These are phyloP conservation scores for Nymphalis polychloros DNA, from an alignment of 2,888 invertebrate species.

Conservation along the genomic window DNA sequence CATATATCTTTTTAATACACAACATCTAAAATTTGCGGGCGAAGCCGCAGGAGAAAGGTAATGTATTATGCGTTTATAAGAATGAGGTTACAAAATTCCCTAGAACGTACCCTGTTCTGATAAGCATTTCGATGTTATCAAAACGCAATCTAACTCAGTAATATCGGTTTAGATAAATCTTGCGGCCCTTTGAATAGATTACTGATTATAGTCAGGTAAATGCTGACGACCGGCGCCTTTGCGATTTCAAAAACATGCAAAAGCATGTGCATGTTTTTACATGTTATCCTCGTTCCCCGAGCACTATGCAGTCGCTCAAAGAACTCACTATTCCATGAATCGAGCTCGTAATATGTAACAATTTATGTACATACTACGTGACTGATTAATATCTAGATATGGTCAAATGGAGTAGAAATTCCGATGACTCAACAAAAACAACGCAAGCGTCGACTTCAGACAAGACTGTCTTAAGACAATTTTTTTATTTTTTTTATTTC, in stretches of 20 bases:
- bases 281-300: slow-evolving; percentile 27
- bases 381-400: slow-evolving; percentile 41
- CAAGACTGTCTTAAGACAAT: slow-evolving; percentile 8
- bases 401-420: slow-evolving; percentile 36
- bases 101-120: slow-evolving; percentile 1
- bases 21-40: background rate
- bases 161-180: slow-evolving; percentile 31
- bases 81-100: too few species aligned
- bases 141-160: slow-evolving; percentile 22
- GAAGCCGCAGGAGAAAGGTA: background rate
- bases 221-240: slow-evolving; percentile 33
- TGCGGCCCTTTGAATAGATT: slow-evolving; percentile 30
- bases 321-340: slow-evolving; percentile 42
- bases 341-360: slow-evolving; percentile 36
- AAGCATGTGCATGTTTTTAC: slow-evolving; percentile 10
- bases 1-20: too few species aligned
- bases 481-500: too few species aligned
- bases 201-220: slow-evolving; percentile 33
- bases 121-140: slow-evolving; percentile 1
- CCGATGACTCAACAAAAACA: slow-evolving; percentile 38
- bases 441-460: slow-evolving; percentile 9
- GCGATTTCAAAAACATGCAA: slow-evolving; percentile 13
- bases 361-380: slow-evolving; percentile 43
- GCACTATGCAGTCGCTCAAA: slow-evolving; percentile 30
- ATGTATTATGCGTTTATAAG: too few species aligned